Percentiles rank a stretch among this genome's conserved stretches.
Evolutionary conservation across 1,140 invertebrate genomes (phyloP).

Genomic region (Scylla paramamosain): DNA sequence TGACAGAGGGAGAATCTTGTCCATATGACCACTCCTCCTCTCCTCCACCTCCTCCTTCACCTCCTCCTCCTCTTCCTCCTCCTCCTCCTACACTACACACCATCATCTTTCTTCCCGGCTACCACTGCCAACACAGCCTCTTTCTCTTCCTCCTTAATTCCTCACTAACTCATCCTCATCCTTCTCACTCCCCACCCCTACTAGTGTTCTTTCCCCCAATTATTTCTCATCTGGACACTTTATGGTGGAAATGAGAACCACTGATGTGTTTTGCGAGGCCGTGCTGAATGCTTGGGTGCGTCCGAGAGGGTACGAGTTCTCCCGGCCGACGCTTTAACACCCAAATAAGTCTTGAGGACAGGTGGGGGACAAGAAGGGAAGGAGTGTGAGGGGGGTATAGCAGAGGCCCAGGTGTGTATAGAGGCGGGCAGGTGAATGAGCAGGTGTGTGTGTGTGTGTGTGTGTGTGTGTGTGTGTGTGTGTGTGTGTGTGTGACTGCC

Average conservation of each 20-base stretch:
- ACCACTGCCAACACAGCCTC: no score
- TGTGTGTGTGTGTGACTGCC: no score
- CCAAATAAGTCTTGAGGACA: conserved; percentile 2
- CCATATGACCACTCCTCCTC: not conserved
- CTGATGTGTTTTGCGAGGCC: not conserved
- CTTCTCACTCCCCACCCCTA: not conserved
- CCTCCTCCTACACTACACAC: not conserved
- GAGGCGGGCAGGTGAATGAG: no score
- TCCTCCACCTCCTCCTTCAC: not conserved
- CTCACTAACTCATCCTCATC: not conserved
- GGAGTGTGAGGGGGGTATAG: not conserved
- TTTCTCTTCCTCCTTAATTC: no score
- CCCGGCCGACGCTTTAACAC: not conserved
- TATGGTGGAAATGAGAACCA: not conserved
- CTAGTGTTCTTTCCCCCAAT: not conserved
- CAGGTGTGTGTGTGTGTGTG: not conserved
- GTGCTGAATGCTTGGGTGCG: conserved; percentile 2
- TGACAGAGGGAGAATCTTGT: conserved; percentile 21
- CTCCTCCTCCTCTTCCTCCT: not conserved
- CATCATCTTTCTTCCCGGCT: no score
- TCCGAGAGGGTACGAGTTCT: not conserved
- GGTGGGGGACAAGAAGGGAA: not conserved
- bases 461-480: conserved; percentile 11
- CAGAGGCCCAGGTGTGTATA: not conserved
- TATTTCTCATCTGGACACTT: conserved; percentile 2